Conservation (phyloP, 2,113 vertebrate species). For the Hippopotamus amphibius region DNA sequence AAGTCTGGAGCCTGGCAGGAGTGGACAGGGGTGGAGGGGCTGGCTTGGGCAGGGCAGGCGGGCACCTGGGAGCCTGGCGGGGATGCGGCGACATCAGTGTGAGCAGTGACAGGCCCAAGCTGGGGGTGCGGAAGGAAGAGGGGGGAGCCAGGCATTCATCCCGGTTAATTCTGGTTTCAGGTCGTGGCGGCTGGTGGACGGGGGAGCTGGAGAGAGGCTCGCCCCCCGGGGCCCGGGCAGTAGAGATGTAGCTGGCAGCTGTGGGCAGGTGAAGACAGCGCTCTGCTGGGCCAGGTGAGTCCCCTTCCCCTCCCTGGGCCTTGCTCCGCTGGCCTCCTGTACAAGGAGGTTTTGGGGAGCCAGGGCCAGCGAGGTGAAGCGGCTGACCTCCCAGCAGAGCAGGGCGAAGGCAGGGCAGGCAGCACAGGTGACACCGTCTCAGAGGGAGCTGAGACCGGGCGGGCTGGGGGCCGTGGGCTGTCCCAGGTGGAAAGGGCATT, state of each 20-base stretch:
- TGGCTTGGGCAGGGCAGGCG: neutral
- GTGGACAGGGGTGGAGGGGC: neutral
- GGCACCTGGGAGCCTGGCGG: neutral
- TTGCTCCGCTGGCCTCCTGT: neutral
- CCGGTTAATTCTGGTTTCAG: slow-evolving; percentile 79
- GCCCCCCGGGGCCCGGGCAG: slow-evolving; percentile 25
- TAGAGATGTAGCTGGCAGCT: slow-evolving; percentile 67
- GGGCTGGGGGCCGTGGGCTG: neutral
- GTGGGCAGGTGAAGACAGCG: slow-evolving; percentile 8
- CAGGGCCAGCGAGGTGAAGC: neutral
- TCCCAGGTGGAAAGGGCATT: slow-evolving; percentile 9
- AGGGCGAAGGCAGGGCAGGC: neutral
- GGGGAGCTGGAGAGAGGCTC: slow-evolving; percentile 48
- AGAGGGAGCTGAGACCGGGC: slow-evolving; percentile 69
- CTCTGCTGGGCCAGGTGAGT: slow-evolving; percentile 64
- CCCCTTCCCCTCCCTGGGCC: slow-evolving; percentile 47
- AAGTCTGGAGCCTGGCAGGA: slow-evolving; percentile 74
- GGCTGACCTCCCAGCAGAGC: slow-evolving; percentile 47
- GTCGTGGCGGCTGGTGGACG: slow-evolving; percentile 77
- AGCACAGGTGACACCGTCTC: slow-evolving; percentile 74
- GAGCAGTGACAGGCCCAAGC: neutral
- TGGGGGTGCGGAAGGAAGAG: neutral
- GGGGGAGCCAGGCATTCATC: slow-evolving; percentile 81
- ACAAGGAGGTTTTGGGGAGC: neutral
- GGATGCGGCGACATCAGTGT: neutral